Base-by-base conservation (phyloP, 2,888 invertebrate genomes). In the Acheta domesticus region DNA sequence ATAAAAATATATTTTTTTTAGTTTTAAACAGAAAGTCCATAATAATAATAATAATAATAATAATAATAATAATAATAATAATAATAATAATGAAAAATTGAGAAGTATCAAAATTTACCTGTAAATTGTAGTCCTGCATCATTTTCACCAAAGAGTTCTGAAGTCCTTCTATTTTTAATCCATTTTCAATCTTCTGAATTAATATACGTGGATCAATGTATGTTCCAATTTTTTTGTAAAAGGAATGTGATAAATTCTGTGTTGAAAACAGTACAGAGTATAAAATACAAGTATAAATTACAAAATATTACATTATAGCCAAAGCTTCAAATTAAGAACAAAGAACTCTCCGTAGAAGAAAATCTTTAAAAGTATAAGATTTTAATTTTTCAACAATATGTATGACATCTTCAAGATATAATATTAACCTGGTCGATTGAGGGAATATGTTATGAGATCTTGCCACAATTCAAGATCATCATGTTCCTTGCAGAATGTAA, bases 401-500 rank as follows among this genome's bases (percentile, higher is more conserved):
- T 36, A 36, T 36, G 36, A 5, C 8, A 36, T 5, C 8, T 8
- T 36, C 36, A 36, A 36, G 36, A 49, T 5, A 76, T 2, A 74
- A 19, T 14, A 77, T 84, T 83, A 84, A 90, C 94, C 92, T 16
- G 98, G 96, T 85, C 95, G 95, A 84, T 95, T 92, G 8, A 96
- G 89, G 0, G 97, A 95, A 85, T 94, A 93, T 83, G 93, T 91
- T 80, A 99, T 96, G 21, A 99, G 90, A 85, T 97, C 95, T 78
- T 88, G 87, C 99, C 99, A 99, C 36, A 99, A 87, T 85, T 98
- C 98, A 48, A 91, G 90, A 86, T 98, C 98, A 84, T 97, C 94
- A 85, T 98, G 96, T 85, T 98, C 97, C 86, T 97, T 97, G 86
- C 98, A 99, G 88, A 99, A 99, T 80, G 93, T 93, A 79, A 99